Percentiles rank a stretch among this genome's conserved stretches.
Conservation (phyloP, 2,888 invertebrate genomes). For the Deilephila porcellus region DNA sequence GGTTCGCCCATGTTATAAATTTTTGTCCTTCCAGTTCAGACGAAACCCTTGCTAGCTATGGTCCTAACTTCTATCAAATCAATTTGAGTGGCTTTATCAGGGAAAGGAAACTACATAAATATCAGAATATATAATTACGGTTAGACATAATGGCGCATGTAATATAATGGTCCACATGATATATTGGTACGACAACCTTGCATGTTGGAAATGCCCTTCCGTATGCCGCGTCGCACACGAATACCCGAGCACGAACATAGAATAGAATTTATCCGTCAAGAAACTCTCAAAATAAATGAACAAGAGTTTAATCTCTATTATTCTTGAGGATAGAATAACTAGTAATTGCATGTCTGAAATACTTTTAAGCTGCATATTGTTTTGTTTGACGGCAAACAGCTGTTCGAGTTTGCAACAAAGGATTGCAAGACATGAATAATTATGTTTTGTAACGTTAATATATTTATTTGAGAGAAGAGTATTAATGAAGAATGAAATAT, state of each 20-base stretch:
- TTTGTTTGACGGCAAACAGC: constrained; percentile 1
- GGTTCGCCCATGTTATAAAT: no score
- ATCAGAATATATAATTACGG: background rate
- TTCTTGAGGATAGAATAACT: background rate
- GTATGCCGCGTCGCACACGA: constrained; percentile 1
- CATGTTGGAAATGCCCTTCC: constrained; percentile 13
- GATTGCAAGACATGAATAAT: background rate
- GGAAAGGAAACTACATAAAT: background rate
- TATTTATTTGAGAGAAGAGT: background rate
- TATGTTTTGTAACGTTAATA: no score
- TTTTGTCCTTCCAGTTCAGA: no score
- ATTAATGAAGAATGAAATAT: no score
- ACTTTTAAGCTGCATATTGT: background rate
- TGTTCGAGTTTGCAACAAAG: background rate
- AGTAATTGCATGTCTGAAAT: background rate
- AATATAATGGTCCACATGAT: background rate
- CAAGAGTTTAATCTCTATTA: background rate
- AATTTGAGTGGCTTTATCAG: background rate
- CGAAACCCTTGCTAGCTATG: no score
- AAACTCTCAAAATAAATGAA: no score
- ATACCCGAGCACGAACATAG: constrained; percentile 5
- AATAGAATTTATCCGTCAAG: background rate
- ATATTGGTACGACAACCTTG: constrained; percentile 3
- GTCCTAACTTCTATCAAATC: background rate
- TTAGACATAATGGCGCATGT: background rate